Conservation (phyloP, 2,888 invertebrate species). For the Globia sparganii region DNA sequence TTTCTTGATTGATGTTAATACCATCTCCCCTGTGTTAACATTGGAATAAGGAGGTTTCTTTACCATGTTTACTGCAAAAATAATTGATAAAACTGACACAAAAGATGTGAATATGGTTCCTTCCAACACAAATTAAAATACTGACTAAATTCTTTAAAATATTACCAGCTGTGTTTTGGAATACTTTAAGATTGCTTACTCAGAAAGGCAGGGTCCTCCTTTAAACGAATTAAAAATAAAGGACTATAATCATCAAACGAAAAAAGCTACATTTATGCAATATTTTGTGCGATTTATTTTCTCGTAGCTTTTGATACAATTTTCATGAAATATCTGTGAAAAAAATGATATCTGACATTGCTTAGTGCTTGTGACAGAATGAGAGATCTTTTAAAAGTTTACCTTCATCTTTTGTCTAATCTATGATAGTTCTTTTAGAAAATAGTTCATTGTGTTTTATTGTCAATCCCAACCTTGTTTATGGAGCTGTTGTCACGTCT, state of each 20-base stretch:
- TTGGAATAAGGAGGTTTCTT: neutral
- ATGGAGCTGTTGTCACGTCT: neutral
- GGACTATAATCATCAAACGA: neutral
- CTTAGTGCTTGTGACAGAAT: constrained; percentile 23
- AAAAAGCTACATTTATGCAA: constrained; percentile 36
- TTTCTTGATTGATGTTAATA: constrained; percentile 79
- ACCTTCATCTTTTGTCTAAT: neutral
- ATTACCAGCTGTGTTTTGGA: neutral
- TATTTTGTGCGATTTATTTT: constrained; percentile 14
- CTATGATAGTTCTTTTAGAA: neutral
- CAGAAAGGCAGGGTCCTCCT: neutral
- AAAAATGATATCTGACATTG: constrained; percentile 28
- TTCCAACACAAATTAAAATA: neutral
- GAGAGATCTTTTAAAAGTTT: constrained; percentile 1
- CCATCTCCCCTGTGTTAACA: constrained; percentile 74
- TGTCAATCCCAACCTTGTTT: neutral
- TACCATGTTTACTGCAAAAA: constrained; percentile 52
- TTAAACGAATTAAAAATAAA: constrained; percentile 10
- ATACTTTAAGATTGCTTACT: constrained; percentile 7
- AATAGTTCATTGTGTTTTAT: constrained; percentile 1
- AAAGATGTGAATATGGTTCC: neutral
- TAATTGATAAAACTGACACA: neutral
- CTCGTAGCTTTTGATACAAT: neutral
- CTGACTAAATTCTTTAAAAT: neutral
- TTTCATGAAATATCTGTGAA: constrained; percentile 17